These are phyloP conservation scores for Anoplolepis gracilipes DNA, from an alignment of 1,140 invertebrate genomes.

Conservation along the genomic window DNA sequence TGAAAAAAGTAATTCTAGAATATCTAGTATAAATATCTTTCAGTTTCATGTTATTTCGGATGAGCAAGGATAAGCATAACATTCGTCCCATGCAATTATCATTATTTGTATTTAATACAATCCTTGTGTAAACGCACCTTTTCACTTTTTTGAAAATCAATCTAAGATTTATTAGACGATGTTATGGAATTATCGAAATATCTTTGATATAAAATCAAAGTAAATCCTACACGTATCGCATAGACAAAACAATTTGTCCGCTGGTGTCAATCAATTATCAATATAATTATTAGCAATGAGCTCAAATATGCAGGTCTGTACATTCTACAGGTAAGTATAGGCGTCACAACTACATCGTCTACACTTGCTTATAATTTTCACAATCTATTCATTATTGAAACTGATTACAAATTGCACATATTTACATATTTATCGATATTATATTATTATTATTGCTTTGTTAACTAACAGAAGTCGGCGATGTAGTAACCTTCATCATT, in stretches of 20 bases:
- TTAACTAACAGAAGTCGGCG: constrained; percentile 41
- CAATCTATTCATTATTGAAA: constrained; percentile 3
- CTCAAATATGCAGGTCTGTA: constrained; percentile 43
- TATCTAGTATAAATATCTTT: constrained; percentile 30
- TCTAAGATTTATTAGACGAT: neutral
- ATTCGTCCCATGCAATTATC: neutral
- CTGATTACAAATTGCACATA: neutral
- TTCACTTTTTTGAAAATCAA: neutral
- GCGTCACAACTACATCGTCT: constrained; percentile 41
- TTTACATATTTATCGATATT: constrained; percentile 9
- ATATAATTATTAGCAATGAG: constrained; percentile 47
- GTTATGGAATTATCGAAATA: neutral
- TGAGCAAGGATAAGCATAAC: constrained; percentile 2
- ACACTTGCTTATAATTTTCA: constrained; percentile 21
- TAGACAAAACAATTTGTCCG: neutral
- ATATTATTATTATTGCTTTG: neutral
- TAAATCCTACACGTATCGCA: neutral
- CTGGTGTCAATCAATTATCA: constrained; percentile 3
- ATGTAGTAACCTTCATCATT: constrained; percentile 29
- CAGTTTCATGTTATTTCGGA: constrained; percentile 49
- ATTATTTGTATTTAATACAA: neutral
- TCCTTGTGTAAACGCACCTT: neutral
- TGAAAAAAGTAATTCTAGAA: constrained; percentile 8
- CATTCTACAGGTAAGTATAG: constrained; percentile 40
- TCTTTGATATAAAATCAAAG: constrained; percentile 15